Evolutionary conservation across 2,797 vertebrate genomes (phyloP).

Genomic region (Spinus olivaceus): DNA sequence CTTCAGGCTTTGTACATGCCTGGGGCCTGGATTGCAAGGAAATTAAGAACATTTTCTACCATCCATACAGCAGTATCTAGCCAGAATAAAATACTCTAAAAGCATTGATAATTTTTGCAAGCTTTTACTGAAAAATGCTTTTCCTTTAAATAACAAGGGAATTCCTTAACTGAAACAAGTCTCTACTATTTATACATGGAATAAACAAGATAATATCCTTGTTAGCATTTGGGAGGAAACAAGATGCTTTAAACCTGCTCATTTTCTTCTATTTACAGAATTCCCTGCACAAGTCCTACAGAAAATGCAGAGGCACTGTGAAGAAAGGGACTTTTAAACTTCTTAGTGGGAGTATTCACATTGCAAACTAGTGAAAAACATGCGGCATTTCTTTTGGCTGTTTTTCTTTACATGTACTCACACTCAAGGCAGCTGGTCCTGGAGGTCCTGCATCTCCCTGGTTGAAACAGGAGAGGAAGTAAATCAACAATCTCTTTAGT

Average conservation of each 20-base stretch:
- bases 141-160: neutral
- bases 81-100: neutral
- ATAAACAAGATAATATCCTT: neutral
- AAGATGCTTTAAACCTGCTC: neutral
- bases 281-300: neutral
- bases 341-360: neutral
- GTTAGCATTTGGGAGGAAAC: neutral
- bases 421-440: constrained; percentile 78
- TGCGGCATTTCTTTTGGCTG: neutral
- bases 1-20: neutral
- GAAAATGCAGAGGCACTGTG: neutral
- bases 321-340: neutral
- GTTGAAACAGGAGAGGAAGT: constrained; percentile 35
- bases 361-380: neutral
- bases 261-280: neutral
- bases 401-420: constrained; percentile 75
- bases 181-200: neutral
- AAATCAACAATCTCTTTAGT: neutral
- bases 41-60: neutral
- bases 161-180: neutral
- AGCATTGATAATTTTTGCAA: neutral
- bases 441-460: constrained; percentile 86
- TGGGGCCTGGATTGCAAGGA: neutral
- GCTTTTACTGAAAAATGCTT: neutral
- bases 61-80: neutral